A percentile compares a stretch with the other conserved stretches of the same genome.
Conservation (phyloP, 2,113 vertebrate genomes). For the Benitochromis conjunctus region DNA sequence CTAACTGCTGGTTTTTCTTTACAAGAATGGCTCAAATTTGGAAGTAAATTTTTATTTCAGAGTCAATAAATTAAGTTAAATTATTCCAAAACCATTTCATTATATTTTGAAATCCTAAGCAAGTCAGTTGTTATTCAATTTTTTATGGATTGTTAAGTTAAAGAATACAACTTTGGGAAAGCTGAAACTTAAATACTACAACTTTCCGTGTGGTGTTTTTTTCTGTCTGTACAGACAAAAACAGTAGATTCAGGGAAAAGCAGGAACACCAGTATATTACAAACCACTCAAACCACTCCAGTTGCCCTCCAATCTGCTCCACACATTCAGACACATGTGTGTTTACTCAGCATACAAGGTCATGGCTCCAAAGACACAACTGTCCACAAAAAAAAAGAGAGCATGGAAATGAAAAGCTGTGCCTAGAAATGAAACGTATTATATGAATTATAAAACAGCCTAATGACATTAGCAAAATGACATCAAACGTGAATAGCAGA, state of each 20-base stretch:
- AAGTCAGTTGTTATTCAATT: not conserved
- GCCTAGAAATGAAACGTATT: not conserved
- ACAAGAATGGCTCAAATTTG: not conserved
- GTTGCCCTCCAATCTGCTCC: not conserved
- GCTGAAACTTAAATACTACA: not conserved
- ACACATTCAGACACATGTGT: not conserved
- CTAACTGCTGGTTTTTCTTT: not conserved
- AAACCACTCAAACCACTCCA: conserved; percentile 10
- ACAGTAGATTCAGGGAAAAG: conserved; percentile 23
- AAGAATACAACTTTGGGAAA: not conserved
- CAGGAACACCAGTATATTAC: conserved; percentile 10
- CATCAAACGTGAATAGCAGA: not conserved
- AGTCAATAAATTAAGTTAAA: not conserved
- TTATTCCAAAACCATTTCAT: not conserved
- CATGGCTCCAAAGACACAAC: not conserved
- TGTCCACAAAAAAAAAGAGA: not conserved
- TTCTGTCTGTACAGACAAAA: not conserved
- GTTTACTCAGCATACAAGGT: conserved; percentile 28
- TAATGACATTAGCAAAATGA: not conserved
- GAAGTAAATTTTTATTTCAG: not conserved
- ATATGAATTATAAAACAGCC: not conserved
- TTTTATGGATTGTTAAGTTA: not conserved
- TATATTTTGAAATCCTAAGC: not conserved
- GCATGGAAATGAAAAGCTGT: not conserved
- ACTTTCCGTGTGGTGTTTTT: not conserved